Conservation (phyloP, 2,113 vertebrate species). For the Acanthisitta chloris region DNA sequence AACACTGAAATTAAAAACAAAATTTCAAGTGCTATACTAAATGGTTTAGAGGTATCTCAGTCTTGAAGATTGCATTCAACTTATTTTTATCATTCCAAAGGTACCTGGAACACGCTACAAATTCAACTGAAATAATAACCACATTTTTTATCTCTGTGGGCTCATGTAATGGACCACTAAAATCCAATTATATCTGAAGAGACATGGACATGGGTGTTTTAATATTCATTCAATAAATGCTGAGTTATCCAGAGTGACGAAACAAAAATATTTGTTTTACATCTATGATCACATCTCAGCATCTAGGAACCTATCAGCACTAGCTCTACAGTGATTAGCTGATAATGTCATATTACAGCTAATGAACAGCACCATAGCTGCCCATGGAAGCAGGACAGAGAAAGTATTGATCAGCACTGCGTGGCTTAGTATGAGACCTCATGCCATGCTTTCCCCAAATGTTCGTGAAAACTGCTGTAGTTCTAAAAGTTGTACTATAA, state of each 20-base stretch:
- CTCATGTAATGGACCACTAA: not conserved
- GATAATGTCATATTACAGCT: not conserved
- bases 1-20: not conserved
- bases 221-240: not conserved
- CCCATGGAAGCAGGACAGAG: not conserved
- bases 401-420: not conserved
- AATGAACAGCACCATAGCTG: not conserved
- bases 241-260: not conserved
- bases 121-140: not conserved
- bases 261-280: not conserved
- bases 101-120: not conserved
- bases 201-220: not conserved
- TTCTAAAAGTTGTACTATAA: not conserved
- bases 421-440: not conserved
- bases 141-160: not conserved
- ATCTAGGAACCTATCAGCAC: not conserved
- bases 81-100: not conserved
- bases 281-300: not conserved
- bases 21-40: not conserved
- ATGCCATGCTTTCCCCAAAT: not conserved
- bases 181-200: not conserved
- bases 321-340: not conserved
- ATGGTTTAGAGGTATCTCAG: not conserved
- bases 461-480: not conserved
- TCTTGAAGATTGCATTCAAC: not conserved